These are phyloP conservation scores for Lathamus discolor DNA, from an alignment of 2,113 vertebrate species.

Conservation along the genomic window DNA sequence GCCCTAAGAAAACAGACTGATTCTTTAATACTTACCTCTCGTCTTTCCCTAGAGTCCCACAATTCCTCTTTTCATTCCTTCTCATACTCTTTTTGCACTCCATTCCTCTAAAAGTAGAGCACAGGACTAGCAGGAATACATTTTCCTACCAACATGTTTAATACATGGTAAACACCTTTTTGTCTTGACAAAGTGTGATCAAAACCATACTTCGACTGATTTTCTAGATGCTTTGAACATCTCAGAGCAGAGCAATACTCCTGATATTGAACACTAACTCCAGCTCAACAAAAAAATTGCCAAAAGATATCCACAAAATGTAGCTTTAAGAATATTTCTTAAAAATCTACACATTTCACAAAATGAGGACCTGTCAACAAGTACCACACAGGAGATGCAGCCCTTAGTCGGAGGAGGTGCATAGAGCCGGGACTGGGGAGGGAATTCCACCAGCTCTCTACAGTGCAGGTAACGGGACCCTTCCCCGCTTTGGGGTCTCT, in stretches of 20 bases:
- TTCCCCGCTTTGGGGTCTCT: no score
- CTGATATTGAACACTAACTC: neutral
- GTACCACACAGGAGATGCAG: neutral
- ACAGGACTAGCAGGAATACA: neutral
- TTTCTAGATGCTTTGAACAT: neutral
- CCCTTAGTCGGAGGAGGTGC: neutral
- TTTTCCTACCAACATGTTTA: neutral
- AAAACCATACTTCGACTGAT: neutral
- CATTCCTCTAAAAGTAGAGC: neutral
- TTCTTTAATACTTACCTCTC: neutral
- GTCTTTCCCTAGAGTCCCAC: neutral
- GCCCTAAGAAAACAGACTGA: neutral
- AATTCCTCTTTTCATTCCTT: neutral
- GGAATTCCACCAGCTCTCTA: accelerated
- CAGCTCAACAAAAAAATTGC: neutral
- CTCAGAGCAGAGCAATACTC: neutral
- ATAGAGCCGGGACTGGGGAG: neutral
- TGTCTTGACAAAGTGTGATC: neutral
- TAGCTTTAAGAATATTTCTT: neutral
- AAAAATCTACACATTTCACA: neutral
- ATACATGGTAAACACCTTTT: neutral
- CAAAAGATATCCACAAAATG: neutral
- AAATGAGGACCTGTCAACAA: neutral
- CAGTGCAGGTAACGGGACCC: no score
- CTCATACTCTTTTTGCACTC: neutral